Conservation (phyloP, 92 coral and sea anemone genomes). For the Epizoanthus illoricatus region DNA sequence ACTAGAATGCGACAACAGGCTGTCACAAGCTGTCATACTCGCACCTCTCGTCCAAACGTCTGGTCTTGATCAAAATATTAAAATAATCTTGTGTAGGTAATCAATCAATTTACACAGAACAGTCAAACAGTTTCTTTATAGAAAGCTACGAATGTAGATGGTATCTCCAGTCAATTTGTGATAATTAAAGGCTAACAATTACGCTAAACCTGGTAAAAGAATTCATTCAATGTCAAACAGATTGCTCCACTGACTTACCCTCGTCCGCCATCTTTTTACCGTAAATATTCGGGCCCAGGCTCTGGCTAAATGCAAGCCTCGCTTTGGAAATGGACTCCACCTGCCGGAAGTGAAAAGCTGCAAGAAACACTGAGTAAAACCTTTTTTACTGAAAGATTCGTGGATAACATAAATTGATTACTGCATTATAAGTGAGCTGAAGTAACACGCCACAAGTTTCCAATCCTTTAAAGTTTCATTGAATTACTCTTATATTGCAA, state of each 20-base stretch:
- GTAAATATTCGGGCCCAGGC: conserved; percentile 31
- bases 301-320: background rate
- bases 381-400: too few species aligned
- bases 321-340: too few species aligned
- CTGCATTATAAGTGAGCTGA: too few species aligned
- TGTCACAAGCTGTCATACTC: too few species aligned
- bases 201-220: background rate
- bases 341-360: background rate
- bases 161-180: background rate
- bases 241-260: conserved; percentile 51
- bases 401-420: too few species aligned
- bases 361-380: too few species aligned
- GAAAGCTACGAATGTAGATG: background rate
- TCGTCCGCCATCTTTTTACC: conserved; percentile 81
- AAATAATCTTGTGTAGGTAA: background rate
- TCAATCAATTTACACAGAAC: background rate
- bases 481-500: too few species aligned
- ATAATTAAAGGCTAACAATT: background rate
- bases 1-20: too few species aligned
- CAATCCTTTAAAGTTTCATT: too few species aligned
- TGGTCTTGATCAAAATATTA: background rate
- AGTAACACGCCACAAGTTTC: too few species aligned
- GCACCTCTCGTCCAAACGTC: background rate
- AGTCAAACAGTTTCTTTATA: background rate
- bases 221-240: background rate